Evolutionary conservation across 2,888 invertebrate species (phyloP).

Genomic region (Plagodis dolabraria): DNA sequence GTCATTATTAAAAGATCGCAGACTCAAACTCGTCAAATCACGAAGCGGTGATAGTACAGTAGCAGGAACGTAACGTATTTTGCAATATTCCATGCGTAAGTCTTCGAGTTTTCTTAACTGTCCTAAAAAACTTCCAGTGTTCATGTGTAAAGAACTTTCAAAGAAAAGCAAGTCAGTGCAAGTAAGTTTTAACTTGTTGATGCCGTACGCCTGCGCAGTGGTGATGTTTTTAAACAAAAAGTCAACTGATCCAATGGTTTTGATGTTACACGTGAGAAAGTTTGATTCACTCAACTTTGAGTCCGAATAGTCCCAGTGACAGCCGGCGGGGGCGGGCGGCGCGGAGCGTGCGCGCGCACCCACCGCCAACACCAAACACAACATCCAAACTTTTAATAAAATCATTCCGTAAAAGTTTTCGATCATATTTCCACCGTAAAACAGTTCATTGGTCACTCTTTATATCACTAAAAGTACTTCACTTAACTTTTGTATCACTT

Average conservation of each 20-base stretch:
- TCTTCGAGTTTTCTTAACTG: constrained; percentile 89
- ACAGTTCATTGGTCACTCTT: constrained; percentile 78
- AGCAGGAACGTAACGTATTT: constrained; percentile 89
- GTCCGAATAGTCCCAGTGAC: constrained; percentile 88
- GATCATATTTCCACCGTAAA: constrained; percentile 69
- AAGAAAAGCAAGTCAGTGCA: constrained; percentile 90
- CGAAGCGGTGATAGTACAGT: constrained; percentile 88
- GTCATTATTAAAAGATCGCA: constrained; percentile 91
- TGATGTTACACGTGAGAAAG: constrained; percentile 88
- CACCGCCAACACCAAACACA: constrained; percentile 74
- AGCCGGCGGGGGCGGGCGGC: constrained; percentile 88
- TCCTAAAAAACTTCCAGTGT: constrained; percentile 85
- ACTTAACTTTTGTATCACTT: constrained; percentile 66
- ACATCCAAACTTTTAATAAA: constrained; percentile 84
- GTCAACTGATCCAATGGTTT: constrained; percentile 89
- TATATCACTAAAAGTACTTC: constrained; percentile 59
- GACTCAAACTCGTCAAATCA: constrained; percentile 87
- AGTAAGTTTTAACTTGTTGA: constrained; percentile 88
- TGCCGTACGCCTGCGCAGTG: constrained; percentile 88
- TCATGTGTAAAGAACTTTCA: constrained; percentile 88
- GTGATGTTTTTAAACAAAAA: constrained; percentile 89
- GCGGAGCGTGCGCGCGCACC: constrained; percentile 83
- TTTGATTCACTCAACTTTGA: constrained; percentile 84
- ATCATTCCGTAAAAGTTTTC: constrained; percentile 78
- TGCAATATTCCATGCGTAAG: constrained; percentile 90